A percentile compares a stretch with the other conserved stretches of the same genome.
phyloP scores from a whole-genome alignment of 2,797 vertebrate genomes.

The Sebastes diploproa region DNA sequence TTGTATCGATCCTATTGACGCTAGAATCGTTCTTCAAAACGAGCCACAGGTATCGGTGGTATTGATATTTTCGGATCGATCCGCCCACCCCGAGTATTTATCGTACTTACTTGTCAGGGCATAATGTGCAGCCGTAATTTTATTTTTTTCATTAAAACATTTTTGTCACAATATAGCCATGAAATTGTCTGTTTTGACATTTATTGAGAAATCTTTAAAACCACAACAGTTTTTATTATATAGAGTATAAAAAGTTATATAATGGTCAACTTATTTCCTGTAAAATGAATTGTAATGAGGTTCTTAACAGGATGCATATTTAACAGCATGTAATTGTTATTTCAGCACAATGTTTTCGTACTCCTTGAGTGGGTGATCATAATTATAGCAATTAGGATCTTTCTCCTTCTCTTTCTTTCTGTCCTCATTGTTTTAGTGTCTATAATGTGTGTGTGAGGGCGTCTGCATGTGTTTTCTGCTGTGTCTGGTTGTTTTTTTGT shows the following conservation, averaged over 20 bases:
- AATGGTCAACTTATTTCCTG: not conserved
- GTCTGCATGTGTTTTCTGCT: not conserved
- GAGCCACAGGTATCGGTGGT: too few relatives aligned
- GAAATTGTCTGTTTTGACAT: not conserved
- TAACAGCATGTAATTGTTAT: constrained; percentile 47
- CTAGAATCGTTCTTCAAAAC: too few relatives aligned
- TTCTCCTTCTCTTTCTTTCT: constrained; percentile 13
- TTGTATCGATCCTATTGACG: too few relatives aligned
- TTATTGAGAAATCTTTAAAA: not conserved
- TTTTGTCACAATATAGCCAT: not conserved
- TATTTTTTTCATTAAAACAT: not conserved
- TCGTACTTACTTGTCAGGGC: too few relatives aligned
- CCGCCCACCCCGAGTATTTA: too few relatives aligned
- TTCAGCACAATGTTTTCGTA: constrained; percentile 33
- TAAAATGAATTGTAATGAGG: constrained; percentile 4
- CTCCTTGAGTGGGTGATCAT: constrained; percentile 54
- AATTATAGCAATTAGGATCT: constrained; percentile 59
- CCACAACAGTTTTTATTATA: not conserved
- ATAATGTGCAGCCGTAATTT: too few relatives aligned
- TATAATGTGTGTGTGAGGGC: not conserved
- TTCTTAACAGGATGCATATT: constrained; percentile 16
- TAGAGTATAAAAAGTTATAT: not conserved
- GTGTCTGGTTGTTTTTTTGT: not conserved
- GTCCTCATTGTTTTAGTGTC: not conserved
- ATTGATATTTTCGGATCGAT: too few relatives aligned